Percentiles rank a stretch among this genome's conserved stretches.
phyloP scores from a whole-genome alignment of 2,797 vertebrate species.

The Enteromius afrohamiltoni region DNA sequence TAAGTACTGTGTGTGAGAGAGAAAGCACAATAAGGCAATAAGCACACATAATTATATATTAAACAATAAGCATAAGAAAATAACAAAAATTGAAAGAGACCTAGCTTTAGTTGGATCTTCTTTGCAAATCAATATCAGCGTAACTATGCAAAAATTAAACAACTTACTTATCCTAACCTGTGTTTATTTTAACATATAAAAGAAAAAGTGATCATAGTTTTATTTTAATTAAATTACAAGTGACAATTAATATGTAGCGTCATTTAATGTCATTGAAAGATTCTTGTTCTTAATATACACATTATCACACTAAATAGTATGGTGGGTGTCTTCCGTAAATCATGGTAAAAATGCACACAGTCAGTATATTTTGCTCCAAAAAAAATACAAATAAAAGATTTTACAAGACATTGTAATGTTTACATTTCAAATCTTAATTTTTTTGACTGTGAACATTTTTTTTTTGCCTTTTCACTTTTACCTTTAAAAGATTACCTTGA shows the following conservation, averaged over 20 bases:
- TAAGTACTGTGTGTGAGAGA: constrained; percentile 75
- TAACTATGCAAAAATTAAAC: background rate
- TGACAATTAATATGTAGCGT: background rate
- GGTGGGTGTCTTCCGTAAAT: background rate
- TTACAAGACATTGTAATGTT: background rate
- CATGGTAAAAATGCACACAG: background rate
- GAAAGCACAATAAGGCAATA: background rate
- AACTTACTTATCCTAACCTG: background rate
- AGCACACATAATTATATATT: background rate
- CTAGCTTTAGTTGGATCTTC: background rate
- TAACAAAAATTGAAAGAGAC: background rate
- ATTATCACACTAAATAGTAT: background rate
- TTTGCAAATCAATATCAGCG: background rate
- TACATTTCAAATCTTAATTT: background rate
- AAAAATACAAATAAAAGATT: background rate
- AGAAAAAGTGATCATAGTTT: background rate
- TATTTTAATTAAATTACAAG: background rate
- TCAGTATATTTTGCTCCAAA: background rate
- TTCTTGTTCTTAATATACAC: background rate
- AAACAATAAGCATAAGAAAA: background rate
- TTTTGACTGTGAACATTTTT: background rate
- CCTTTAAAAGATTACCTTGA: constrained; percentile 65
- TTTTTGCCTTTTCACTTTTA: no score
- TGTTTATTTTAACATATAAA: background rate
- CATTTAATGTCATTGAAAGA: background rate